These are phyloP conservation scores for Sphinx pinastri DNA, from an alignment of 2,888 invertebrate genomes.

Conservation along the genomic window DNA sequence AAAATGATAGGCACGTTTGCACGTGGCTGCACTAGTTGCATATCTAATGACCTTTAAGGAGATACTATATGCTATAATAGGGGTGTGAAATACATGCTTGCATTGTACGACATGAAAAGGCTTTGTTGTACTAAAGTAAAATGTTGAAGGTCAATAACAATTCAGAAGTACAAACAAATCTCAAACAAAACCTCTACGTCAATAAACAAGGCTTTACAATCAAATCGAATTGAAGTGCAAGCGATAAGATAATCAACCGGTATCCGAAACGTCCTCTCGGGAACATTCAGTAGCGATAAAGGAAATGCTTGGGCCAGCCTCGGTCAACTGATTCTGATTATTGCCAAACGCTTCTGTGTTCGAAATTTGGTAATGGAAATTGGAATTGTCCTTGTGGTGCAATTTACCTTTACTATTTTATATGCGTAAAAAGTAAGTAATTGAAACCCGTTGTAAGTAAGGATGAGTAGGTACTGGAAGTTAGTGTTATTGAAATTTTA, in stretches of 20 bases:
- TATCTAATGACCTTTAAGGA: not conserved
- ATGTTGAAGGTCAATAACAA: no score
- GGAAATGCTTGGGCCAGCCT: conserved; percentile 34
- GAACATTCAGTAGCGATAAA: conserved; percentile 33
- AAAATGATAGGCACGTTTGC: no score
- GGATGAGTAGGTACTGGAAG: no score
- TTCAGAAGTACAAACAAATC: not conserved
- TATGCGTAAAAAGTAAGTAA: not conserved
- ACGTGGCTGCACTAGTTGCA: no score
- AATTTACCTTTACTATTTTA: not conserved
- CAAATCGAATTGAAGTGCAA: not conserved
- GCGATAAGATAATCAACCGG: not conserved
- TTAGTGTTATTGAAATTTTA: no score
- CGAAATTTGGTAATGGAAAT: not conserved
- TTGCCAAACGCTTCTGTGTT: conserved; percentile 25
- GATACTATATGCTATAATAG: not conserved
- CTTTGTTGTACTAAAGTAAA: not conserved
- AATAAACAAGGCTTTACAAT: not conserved
- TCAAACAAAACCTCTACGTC: not conserved
- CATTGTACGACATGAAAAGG: no score
- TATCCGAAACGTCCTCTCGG: conserved; percentile 31
- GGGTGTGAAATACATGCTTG: no score
- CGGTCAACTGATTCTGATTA: conserved; percentile 38
- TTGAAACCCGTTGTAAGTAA: not conserved
- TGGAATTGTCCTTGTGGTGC: not conserved